Percentiles rank a stretch among this genome's conserved stretches.
Conservation (phyloP, 2,113 vertebrate species). For the Microcebus lehilahytsara region DNA sequence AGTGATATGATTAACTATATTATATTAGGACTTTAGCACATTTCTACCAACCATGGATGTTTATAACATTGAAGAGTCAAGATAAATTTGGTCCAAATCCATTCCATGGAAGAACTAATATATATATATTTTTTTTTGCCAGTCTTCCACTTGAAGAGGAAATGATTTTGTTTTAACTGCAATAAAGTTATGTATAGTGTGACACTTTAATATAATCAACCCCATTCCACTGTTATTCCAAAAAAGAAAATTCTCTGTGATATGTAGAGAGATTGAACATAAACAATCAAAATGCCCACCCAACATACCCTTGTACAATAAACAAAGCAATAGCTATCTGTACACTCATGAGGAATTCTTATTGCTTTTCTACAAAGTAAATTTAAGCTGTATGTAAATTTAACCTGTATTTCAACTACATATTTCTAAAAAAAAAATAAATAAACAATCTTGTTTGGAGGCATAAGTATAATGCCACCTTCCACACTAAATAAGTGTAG, state of each 20-base stretch:
- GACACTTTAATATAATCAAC: not conserved
- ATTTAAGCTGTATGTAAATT: not conserved
- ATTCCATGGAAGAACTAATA: not conserved
- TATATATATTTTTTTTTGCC: too few species aligned
- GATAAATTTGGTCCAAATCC: not conserved
- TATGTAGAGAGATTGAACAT: not conserved
- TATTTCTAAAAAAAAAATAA: slow-evolving; percentile 31
- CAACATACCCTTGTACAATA: not conserved
- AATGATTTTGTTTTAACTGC: not conserved
- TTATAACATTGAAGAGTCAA: not conserved
- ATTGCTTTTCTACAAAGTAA: not conserved
- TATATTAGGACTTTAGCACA: not conserved
- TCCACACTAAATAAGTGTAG: not conserved
- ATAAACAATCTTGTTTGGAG: not conserved
- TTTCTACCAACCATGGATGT: not conserved
- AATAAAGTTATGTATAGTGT: not conserved
- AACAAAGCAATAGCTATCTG: not conserved
- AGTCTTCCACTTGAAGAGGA: too few species aligned
- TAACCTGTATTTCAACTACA: not conserved
- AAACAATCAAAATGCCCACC: not conserved
- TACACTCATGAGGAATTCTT: not conserved
- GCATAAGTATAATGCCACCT: not conserved
- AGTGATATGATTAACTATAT: not conserved
- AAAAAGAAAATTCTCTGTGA: slow-evolving; percentile 1
- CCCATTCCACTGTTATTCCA: not conserved